Conservation (phyloP, 1,140 invertebrate genomes). For the Epicauta chinensis region DNA sequence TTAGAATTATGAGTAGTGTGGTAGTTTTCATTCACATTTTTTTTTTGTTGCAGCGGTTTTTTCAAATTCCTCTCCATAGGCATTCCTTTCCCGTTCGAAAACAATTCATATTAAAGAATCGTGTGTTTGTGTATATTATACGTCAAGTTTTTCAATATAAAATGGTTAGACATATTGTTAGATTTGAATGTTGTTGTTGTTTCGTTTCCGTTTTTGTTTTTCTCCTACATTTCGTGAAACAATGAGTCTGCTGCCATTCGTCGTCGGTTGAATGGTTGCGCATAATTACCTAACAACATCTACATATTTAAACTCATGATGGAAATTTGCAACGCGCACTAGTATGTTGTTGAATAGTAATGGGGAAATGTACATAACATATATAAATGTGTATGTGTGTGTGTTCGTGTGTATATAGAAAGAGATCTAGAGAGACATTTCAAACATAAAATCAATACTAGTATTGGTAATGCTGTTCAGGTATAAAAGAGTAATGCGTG, state of each 20-base stretch:
- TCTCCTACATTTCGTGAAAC: conserved; percentile 11
- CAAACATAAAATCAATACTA: conserved; percentile 6
- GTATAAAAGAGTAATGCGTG: conserved; percentile 13
- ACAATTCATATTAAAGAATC: no score
- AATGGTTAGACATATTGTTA: no score
- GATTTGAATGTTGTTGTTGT: no score
- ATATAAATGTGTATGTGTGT: no score
- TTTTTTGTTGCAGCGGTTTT: background rate
- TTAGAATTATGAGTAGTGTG: conserved; percentile 12
- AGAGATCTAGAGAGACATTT: conserved; percentile 12
- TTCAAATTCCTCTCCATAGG: no score
- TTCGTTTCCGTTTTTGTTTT: no score
- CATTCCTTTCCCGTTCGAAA: no score
- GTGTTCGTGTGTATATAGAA: conserved; percentile 1
- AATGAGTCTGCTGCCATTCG: conserved; percentile 2
- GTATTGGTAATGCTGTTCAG: conserved; percentile 12
- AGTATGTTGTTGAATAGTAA: conserved; percentile 12
- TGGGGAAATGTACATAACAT: background rate
- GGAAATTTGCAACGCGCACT: conserved; percentile 10
- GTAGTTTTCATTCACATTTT: background rate
- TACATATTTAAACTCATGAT: background rate
- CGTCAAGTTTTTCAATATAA: no score
- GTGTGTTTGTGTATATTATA: no score
- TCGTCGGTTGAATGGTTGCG: conserved; percentile 5
- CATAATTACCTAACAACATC: conserved; percentile 5